phyloP scores from a whole-genome alignment of 2,797 vertebrate genomes.

The Lutjanus campechanus region DNA sequence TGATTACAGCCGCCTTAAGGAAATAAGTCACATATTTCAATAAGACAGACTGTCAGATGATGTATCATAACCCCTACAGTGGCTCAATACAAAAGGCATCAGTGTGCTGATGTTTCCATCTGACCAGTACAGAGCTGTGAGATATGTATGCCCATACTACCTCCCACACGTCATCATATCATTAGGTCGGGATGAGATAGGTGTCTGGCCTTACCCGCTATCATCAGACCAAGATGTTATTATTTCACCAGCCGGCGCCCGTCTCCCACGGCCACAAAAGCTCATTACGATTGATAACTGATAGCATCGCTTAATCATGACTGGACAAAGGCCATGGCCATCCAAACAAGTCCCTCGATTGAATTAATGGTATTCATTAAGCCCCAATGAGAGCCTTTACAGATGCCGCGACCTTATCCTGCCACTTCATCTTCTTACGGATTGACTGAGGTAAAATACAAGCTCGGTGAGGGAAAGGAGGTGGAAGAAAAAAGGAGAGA shows the following conservation, averaged over 20 bases:
- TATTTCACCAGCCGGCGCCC: slow-evolving; percentile 63
- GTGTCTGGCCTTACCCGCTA: slow-evolving; percentile 50
- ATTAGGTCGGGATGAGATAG: slow-evolving; percentile 59
- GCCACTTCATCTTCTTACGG: slow-evolving; percentile 75
- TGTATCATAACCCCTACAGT: slow-evolving; percentile 3
- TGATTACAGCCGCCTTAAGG: slow-evolving; percentile 6
- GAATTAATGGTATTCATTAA: slow-evolving; percentile 87
- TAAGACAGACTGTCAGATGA: slow-evolving; percentile 28
- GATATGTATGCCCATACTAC: slow-evolving; percentile 12
- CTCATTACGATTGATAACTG: slow-evolving; percentile 86
- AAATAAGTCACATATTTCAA: slow-evolving; percentile 19
- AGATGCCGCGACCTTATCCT: slow-evolving; percentile 81
- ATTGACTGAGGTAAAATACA: slow-evolving; percentile 73
- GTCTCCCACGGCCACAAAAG: slow-evolving; percentile 74
- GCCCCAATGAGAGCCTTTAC: slow-evolving; percentile 77
- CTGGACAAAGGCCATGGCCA: slow-evolving; percentile 82
- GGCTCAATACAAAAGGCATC: slow-evolving; percentile 26
- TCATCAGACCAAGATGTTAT: slow-evolving; percentile 73
- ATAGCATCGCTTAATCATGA: slow-evolving; percentile 84
- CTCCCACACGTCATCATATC: slow-evolving; percentile 34
- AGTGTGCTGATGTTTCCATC: slow-evolving; percentile 30
- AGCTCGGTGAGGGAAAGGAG: slow-evolving; percentile 24
- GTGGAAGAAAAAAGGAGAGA: slow-evolving; percentile 28
- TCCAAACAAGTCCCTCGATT: slow-evolving; percentile 79
- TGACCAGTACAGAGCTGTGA: slow-evolving; percentile 17